phyloP scores from a whole-genome alignment of 1,140 invertebrate species.

The Spodoptera litura region DNA sequence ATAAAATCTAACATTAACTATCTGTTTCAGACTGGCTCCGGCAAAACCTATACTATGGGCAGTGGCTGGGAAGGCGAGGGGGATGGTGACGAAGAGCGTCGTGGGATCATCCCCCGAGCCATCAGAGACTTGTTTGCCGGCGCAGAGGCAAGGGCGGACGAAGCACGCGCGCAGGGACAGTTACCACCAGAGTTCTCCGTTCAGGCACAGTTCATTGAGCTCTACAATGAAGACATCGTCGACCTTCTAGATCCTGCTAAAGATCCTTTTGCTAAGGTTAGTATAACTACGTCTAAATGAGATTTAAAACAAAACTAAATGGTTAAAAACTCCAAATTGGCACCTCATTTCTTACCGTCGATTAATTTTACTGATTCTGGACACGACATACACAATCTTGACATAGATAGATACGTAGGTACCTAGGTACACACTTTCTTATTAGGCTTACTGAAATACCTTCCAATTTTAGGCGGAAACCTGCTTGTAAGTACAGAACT shows the following conservation, averaged over 20 bases:
- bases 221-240: conserved; percentile 98
- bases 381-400: too few species aligned
- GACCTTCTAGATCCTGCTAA: conserved; percentile 94
- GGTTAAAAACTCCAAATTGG: too few species aligned
- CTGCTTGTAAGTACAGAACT: too few species aligned
- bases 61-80: conserved; percentile 97
- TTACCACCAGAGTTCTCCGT: conserved; percentile 92
- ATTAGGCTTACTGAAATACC: too few species aligned
- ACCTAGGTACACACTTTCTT: too few species aligned
- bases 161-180: conserved; percentile 87
- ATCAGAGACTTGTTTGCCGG: conserved; percentile 95
- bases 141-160: conserved; percentile 89
- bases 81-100: conserved; percentile 87
- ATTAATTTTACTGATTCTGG: too few species aligned
- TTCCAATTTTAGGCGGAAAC: too few species aligned
- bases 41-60: conserved; percentile 99
- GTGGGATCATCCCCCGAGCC: conserved; percentile 97
- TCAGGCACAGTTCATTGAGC: conserved; percentile 95
- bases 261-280: conserved; percentile 87
- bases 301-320: too few species aligned
- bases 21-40: conserved; percentile 93
- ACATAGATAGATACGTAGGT: too few species aligned
- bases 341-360: too few species aligned
- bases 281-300: conserved; percentile 1
- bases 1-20: neutral